Conservation (phyloP, 2,113 vertebrate species). For the Melanerpes aurifrons region DNA sequence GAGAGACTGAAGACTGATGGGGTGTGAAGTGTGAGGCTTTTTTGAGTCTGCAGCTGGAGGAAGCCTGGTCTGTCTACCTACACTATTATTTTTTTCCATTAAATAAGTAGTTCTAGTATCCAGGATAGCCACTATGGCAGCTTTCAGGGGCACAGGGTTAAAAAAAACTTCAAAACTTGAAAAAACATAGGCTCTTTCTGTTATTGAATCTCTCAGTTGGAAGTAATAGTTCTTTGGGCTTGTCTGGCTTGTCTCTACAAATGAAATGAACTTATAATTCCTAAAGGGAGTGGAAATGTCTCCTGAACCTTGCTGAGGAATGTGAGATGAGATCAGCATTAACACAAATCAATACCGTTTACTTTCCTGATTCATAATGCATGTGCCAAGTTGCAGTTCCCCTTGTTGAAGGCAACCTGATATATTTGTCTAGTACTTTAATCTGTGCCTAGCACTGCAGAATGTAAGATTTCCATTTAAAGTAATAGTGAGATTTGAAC, state of each 20-base stretch:
- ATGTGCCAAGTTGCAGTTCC: background rate
- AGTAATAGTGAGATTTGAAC: background rate
- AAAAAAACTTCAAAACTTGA: conserved; percentile 16
- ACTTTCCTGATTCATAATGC: conserved; percentile 29
- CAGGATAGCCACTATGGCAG: conserved; percentile 2
- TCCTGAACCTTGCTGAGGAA: conserved; percentile 1
- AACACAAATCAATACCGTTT: conserved; percentile 44
- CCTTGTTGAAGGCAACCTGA: background rate
- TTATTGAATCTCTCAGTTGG: conserved; percentile 3
- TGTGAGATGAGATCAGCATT: background rate
- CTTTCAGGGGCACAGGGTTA: background rate
- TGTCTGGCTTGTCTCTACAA: background rate
- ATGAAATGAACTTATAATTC: background rate
- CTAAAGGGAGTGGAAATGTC: conserved; percentile 11
- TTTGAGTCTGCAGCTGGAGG: background rate
- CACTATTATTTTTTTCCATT: background rate
- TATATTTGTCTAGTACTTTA: background rate
- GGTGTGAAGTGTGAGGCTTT: background rate
- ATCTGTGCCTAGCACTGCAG: background rate
- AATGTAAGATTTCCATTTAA: background rate
- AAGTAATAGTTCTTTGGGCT: background rate
- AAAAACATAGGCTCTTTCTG: background rate
- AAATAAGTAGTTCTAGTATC: background rate
- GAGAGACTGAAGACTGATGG: background rate
- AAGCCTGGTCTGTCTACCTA: background rate